These are phyloP conservation scores for Asbolus verrucosus DNA, from an alignment of 1,140 invertebrate species.

Conservation along the genomic window DNA sequence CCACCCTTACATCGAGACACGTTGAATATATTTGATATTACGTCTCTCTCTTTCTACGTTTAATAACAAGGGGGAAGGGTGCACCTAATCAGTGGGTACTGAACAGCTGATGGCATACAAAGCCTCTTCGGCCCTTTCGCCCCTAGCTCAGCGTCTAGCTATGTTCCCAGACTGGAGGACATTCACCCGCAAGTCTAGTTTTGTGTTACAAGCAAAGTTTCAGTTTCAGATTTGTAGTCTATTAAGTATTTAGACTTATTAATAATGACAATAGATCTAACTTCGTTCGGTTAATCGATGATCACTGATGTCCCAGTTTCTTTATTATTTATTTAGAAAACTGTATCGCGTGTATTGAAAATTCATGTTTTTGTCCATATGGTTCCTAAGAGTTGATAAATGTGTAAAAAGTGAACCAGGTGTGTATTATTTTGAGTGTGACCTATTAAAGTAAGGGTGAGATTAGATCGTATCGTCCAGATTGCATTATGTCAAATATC, in stretches of 20 bases:
- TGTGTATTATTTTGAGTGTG: constrained; percentile 19
- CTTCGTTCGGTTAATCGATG: too few relatives aligned
- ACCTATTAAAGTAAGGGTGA: constrained; percentile 29
- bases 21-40: constrained; percentile 31
- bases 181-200: constrained; percentile 43
- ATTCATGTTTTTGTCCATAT: constrained; percentile 18
- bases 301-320: too few relatives aligned
- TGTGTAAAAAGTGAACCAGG: background rate
- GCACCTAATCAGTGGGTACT: constrained; percentile 45
- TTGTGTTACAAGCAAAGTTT: background rate
- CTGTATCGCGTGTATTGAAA: background rate
- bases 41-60: constrained; percentile 24
- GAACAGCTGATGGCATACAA: constrained; percentile 46
- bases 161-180: constrained; percentile 41
- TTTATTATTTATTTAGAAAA: constrained; percentile 19
- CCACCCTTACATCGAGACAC: constrained; percentile 27
- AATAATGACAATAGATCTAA: too few relatives aligned
- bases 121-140: constrained; percentile 40
- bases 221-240: background rate
- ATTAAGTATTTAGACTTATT: too few relatives aligned
- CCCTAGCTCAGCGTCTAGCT: constrained; percentile 29
- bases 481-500: constrained; percentile 3
- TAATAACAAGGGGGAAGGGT: constrained; percentile 46
- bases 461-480: constrained; percentile 28
- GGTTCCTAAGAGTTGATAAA: too few relatives aligned